These are phyloP conservation scores for Leptura quadrifasciata DNA, from an alignment of 2,888 invertebrate species.

Conservation along the genomic window DNA sequence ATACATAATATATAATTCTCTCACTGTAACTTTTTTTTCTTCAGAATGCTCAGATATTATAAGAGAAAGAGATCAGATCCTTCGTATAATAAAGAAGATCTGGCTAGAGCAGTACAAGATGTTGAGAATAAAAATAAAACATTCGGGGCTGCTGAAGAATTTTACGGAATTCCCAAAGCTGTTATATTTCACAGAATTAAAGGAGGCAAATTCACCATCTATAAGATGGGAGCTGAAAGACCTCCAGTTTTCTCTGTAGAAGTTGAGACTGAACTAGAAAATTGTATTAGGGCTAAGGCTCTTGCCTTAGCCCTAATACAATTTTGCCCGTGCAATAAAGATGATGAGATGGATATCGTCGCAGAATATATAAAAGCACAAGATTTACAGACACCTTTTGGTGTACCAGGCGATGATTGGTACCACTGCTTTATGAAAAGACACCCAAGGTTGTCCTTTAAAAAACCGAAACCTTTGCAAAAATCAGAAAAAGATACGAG, in stretches of 20 bases:
- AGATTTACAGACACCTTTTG: background rate
- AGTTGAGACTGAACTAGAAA: background rate
- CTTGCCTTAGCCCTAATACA: no score
- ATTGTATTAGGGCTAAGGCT: background rate
- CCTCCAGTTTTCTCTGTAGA: background rate
- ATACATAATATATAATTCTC: background rate
- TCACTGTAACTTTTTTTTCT: background rate
- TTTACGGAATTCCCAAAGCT: background rate
- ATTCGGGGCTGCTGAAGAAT: background rate
- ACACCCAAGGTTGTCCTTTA: background rate
- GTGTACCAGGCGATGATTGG: background rate
- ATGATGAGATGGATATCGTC: background rate
- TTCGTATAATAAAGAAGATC: background rate
- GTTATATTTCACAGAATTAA: background rate
- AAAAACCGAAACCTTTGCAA: background rate
- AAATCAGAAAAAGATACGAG: background rate
- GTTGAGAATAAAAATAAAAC: background rate
- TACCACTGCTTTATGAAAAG: background rate
- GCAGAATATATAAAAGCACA: background rate
- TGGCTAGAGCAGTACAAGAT: background rate
- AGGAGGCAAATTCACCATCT: background rate
- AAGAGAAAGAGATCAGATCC: background rate
- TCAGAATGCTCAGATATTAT: background rate
- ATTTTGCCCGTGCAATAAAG: background rate
- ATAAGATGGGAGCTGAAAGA: background rate